A percentile compares a stretch with the other conserved stretches of the same genome.
phyloP scores from a whole-genome alignment of 1,140 invertebrate species.

The Drosophila kanapiae region DNA sequence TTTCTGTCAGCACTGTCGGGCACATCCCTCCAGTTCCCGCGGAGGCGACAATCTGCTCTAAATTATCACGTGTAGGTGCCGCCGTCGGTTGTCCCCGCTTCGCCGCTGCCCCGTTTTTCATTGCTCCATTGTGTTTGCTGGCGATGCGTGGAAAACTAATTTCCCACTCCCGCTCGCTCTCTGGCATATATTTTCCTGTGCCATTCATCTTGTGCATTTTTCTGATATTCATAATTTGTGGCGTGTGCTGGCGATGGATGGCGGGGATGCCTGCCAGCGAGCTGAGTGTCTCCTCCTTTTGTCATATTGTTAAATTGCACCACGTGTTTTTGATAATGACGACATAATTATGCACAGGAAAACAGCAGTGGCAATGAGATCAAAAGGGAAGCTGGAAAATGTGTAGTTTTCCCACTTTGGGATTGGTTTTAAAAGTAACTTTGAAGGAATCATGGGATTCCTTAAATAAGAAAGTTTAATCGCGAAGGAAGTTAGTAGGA shows the following conservation, averaged over 20 bases:
- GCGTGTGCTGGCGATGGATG: constrained; percentile 58
- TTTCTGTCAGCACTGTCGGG: background rate
- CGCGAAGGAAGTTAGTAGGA: background rate
- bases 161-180: constrained; percentile 35
- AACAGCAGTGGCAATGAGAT: background rate
- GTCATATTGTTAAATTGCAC: constrained; percentile 78
- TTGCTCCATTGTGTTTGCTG: constrained; percentile 79
- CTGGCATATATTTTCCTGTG: constrained; percentile 59
- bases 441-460: background rate
- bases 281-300: constrained; percentile 36
- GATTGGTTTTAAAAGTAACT: background rate
- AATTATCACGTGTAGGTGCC: constrained; percentile 82
- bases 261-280: background rate
- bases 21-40: background rate
- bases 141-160: constrained; percentile 82
- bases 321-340: constrained; percentile 82
- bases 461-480: background rate
- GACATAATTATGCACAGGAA: constrained; percentile 69
- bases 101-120: constrained; percentile 1
- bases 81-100: constrained; percentile 1
- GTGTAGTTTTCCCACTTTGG: background rate
- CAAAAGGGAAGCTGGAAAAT: constrained; percentile 4
- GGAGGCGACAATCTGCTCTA: constrained; percentile 81
- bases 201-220: constrained; percentile 68
- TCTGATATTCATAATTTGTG: constrained; percentile 82